Percentiles rank a stretch among this genome's conserved stretches.
Evolutionary conservation across 1,140 invertebrate species (phyloP).

Genomic region (Pomacea maculata): DNA sequence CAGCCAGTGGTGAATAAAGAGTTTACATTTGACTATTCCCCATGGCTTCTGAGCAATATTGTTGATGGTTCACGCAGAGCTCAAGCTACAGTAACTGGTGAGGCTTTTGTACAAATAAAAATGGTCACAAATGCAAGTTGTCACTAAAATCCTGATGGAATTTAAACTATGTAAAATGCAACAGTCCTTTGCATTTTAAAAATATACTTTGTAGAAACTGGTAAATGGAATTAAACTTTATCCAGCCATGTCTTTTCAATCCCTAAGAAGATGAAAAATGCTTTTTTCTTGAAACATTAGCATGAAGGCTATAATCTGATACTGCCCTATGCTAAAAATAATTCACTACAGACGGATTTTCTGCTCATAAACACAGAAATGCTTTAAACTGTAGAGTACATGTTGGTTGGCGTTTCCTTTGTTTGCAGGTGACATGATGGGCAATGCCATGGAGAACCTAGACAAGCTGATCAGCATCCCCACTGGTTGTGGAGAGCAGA

Average conservation of each 20-base stretch:
- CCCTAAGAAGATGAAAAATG: too few species aligned
- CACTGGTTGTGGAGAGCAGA: constrained; percentile 92
- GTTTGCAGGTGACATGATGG: constrained; percentile 53
- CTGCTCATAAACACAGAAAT: too few species aligned
- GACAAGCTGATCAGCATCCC: constrained; percentile 79
- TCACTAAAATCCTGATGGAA: too few species aligned
- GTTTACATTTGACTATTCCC: constrained; percentile 15
- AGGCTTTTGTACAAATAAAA: background rate
- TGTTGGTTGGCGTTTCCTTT: background rate
- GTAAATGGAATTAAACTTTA: too few species aligned
- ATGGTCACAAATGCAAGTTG: too few species aligned
- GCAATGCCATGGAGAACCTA: constrained; percentile 47
- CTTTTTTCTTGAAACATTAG: too few species aligned
- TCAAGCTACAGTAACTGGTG: constrained; percentile 48
- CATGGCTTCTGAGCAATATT: constrained; percentile 41
- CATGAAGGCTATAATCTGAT: too few species aligned
- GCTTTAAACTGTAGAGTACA: too few species aligned
- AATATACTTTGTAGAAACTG: too few species aligned
- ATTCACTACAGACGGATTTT: too few species aligned
- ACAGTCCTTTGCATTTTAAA: background rate
- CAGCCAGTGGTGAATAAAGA: constrained; percentile 46
- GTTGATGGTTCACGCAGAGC: constrained; percentile 48
- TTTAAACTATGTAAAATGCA: background rate
- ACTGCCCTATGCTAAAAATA: too few species aligned
- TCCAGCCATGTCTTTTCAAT: too few species aligned